These are phyloP conservation scores for Neotoxoptera formosana DNA, from an alignment of 1,140 invertebrate genomes.

Conservation along the genomic window DNA sequence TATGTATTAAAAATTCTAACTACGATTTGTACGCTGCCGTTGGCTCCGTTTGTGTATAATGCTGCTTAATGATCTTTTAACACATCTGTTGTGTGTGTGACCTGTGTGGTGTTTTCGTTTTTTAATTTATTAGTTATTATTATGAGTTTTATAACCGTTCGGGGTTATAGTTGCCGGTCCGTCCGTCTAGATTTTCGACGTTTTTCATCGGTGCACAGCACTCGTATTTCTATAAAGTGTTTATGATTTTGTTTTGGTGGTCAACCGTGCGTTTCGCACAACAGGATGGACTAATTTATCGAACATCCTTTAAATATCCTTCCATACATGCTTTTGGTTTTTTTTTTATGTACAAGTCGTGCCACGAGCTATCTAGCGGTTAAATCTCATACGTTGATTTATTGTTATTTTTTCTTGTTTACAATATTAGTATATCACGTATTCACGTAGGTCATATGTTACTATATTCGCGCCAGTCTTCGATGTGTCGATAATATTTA, in stretches of 20 bases:
- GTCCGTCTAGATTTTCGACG: neutral
- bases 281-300: conserved; percentile 32
- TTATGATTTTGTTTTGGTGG: conserved; percentile 20
- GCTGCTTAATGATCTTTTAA: neutral
- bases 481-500: neutral
- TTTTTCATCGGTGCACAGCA: neutral
- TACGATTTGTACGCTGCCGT: neutral
- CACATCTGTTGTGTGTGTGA: neutral
- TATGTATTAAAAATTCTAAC: neutral
- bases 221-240: neutral
- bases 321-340: neutral
- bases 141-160: neutral
- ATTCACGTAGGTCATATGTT: neutral
- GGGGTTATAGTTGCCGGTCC: neutral
- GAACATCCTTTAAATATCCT: conserved; percentile 11
- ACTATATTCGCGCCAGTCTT: neutral
- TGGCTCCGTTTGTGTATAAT: neutral
- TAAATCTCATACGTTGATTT: neutral
- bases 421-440: neutral
- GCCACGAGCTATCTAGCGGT: neutral
- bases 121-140: neutral
- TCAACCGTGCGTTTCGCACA: neutral
- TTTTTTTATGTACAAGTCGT: neutral
- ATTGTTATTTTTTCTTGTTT: neutral
- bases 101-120: neutral